Evolutionary conservation across 2,113 vertebrate genomes (phyloP), one percentile per base, ranked within the genome.

Genomic region (Poeciliopsis prolifica): DNA sequence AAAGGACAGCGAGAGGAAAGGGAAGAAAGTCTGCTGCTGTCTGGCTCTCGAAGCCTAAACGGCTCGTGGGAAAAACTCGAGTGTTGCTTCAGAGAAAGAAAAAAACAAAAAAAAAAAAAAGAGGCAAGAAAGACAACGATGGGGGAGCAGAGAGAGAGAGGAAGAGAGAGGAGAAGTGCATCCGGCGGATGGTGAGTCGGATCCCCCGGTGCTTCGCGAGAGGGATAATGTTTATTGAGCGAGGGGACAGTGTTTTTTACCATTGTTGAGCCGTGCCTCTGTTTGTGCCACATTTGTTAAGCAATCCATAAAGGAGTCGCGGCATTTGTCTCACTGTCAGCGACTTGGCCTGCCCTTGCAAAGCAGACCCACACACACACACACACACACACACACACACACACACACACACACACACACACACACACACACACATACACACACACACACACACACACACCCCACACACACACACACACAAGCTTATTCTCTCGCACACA

Each of bases 311-410:
- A 91, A 92, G 71, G 86, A 89, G 85, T 89, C 80, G 29, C 76
- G 81, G 82, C 89, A 86, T 93, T 93, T 90, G 89, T 91, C 91
- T 92, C 87, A 67, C 82, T 92, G 88, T 88, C 89, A 87, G 81
- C 29, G 64, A 67, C 84, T 85, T 76, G 76, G 81, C 79, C 77
- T 82, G 75, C 42, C 68, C 81, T 77, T 77, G 60, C 26, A 79
- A 86, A 75, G 65, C 62, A 78, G 77, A 80, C 73, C 60, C 74
- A 64, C 48, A 68, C 75, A 65, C 66, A 70, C 75, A 82, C 33
- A 75, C 51, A 72, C 65, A 64, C 72, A 1, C 28, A 28, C 28
- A 28, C 28, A 1, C 28, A 28, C 1, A 28, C 28, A 28, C 28
- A 28, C 28, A 28, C 28, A 28, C 28, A 28, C 28, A 1, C 28